Evolutionary conservation across 2,797 vertebrate species (phyloP).

Genomic region (Phrynocephalus vlangalii): DNA sequence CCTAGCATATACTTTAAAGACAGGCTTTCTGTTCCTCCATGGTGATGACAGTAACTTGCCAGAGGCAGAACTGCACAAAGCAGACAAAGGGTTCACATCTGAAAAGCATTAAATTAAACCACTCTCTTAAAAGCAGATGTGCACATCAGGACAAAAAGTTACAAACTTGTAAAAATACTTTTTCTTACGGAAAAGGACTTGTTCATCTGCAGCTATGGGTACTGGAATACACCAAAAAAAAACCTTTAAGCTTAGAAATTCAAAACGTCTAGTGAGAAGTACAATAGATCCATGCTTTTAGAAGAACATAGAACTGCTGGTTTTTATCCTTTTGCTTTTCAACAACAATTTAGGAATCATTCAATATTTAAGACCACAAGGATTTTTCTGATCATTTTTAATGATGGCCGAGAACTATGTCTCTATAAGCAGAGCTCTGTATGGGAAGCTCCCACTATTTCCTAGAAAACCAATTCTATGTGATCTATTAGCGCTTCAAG

Average conservation of each 20-base stretch:
- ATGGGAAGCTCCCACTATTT: not conserved
- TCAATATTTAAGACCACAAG: not conserved
- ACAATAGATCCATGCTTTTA: not conserved
- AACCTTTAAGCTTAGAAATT: conserved; percentile 14
- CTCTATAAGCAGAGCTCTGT: conserved; percentile 12
- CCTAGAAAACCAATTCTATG: not conserved
- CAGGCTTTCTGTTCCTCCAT: conserved; percentile 14
- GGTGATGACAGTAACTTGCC: conserved; percentile 7
- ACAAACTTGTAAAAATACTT: conserved; percentile 6
- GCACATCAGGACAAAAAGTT: not conserved
- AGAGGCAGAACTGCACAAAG: conserved; percentile 13
- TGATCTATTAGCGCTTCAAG: conserved; percentile 15
- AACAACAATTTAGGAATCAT: conserved; percentile 23
- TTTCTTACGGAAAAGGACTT: conserved; percentile 3
- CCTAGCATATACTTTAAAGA: conserved; percentile 11
- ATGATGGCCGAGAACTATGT: not conserved
- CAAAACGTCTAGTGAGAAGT: not conserved
- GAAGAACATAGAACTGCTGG: not conserved
- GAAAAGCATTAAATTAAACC: conserved; percentile 19
- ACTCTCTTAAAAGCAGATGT: conserved; percentile 14
- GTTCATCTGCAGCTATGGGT: conserved; percentile 30
- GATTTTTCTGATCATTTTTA: conserved; percentile 5
- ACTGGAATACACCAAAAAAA: not conserved
- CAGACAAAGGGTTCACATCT: conserved; percentile 8
- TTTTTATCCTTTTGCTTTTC: not conserved